Evolutionary conservation across 2,797 vertebrate species (phyloP).

Genomic region (Pogoniulus pusillus): DNA sequence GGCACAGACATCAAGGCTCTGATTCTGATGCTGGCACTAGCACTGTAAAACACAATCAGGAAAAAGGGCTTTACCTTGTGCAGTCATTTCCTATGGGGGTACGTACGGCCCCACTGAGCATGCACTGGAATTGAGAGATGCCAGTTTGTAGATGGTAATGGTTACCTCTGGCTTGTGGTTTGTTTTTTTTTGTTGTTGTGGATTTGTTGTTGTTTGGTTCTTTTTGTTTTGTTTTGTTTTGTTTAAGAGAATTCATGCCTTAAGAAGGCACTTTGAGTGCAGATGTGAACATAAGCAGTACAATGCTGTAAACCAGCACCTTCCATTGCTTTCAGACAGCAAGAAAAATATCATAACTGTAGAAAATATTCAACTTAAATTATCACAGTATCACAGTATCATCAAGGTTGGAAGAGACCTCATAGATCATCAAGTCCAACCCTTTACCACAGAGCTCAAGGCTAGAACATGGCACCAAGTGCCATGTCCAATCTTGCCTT

Average conservation of each 20-base stretch:
- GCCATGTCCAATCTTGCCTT: too few relatives aligned
- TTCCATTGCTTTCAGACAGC: background rate
- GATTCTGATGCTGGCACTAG: background rate
- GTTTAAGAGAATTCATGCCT: background rate
- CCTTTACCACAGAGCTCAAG: too few relatives aligned
- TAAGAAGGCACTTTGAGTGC: background rate
- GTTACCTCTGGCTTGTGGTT: background rate
- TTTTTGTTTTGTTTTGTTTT: too few relatives aligned
- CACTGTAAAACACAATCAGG: background rate
- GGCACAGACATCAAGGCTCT: rapidly evolving
- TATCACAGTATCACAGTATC: too few relatives aligned
- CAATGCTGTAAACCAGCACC: background rate
- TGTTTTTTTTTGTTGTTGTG: too few relatives aligned
- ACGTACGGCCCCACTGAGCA: too few relatives aligned
- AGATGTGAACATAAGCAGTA: background rate
- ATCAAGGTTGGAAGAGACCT: too few relatives aligned
- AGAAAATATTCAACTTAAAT: background rate
- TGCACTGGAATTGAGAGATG: background rate
- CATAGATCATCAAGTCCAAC: too few relatives aligned
- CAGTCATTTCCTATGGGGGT: too few relatives aligned
- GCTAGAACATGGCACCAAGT: too few relatives aligned
- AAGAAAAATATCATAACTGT: background rate
- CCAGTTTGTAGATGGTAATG: background rate
- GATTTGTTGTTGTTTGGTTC: too few relatives aligned
- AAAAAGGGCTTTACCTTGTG: background rate